A percentile compares a stretch with the other conserved stretches of the same genome.
phyloP scores from a whole-genome alignment of 37 sponge, comb jelly and placozoan species.

The Oscarella lobularis region DNA sequence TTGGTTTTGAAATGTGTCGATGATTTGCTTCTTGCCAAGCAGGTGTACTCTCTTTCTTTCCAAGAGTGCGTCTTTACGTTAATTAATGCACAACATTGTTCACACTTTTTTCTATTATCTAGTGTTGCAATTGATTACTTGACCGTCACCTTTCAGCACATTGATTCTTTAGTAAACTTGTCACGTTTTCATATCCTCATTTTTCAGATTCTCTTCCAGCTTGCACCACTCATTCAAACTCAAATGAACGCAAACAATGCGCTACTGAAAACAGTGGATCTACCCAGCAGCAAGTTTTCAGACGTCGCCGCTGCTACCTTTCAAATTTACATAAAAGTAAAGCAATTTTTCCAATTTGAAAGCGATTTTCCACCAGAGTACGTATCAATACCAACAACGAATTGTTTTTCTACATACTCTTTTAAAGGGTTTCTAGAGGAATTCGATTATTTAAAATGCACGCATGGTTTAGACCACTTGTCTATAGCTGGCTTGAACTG shows the following conservation, averaged over 20 bases:
- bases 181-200: not conserved
- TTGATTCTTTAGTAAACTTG: not conserved
- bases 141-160: not conserved
- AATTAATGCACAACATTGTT: too few species aligned
- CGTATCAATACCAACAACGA: too few species aligned
- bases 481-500: constrained; percentile 24
- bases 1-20: too few species aligned
- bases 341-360: not conserved
- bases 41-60: too few species aligned
- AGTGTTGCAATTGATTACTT: not conserved
- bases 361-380: not conserved
- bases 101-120: not conserved
- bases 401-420: too few species aligned
- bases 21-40: too few species aligned
- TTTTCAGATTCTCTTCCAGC: not conserved
- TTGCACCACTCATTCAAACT: not conserved
- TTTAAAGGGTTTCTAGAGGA: too few species aligned
- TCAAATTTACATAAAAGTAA: constrained; percentile 8
- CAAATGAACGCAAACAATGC: not conserved
- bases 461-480: constrained; percentile 26
- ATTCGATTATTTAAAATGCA: constrained; percentile 11
- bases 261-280: not conserved
- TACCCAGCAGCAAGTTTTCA: not conserved
- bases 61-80: too few species aligned
- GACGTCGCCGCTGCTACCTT: not conserved